These are phyloP conservation scores for Camptogramma bilineatum DNA, from an alignment of 2,888 invertebrate species.

Conservation along the genomic window DNA sequence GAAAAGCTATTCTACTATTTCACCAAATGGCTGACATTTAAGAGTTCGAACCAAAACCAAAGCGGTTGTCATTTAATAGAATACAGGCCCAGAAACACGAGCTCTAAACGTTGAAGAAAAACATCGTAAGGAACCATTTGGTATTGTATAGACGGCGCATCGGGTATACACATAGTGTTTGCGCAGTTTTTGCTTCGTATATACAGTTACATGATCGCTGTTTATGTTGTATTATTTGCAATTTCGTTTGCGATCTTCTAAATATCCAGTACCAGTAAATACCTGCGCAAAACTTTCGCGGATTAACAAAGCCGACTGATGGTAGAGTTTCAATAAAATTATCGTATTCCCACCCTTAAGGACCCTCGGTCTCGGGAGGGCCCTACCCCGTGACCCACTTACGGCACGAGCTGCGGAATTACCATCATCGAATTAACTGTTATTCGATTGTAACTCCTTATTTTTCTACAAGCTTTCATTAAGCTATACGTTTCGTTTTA, in stretches of 20 bases:
- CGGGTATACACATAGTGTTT: too few relatives aligned
- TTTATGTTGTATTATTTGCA: too few relatives aligned
- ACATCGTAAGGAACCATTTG: too few relatives aligned
- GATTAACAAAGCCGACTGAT: constrained; percentile 36
- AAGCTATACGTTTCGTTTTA: neutral
- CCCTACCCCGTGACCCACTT: constrained; percentile 72
- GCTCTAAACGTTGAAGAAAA: too few relatives aligned
- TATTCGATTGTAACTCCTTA: constrained; percentile 48
- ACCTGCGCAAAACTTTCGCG: constrained; percentile 1
- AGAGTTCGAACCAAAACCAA: too few relatives aligned
- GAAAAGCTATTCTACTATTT: too few relatives aligned
- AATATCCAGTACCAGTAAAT: neutral
- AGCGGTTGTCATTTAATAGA: too few relatives aligned
- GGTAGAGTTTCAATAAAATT: constrained; percentile 55
- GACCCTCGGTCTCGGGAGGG: constrained; percentile 40
- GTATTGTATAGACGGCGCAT: too few relatives aligned
- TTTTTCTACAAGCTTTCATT: constrained; percentile 23
- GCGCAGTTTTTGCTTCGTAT: too few relatives aligned
- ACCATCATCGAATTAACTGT: constrained; percentile 50
- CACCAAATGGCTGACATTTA: too few relatives aligned
- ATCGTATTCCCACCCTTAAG: constrained; percentile 48
- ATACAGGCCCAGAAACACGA: too few relatives aligned
- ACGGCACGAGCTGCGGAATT: constrained; percentile 55
- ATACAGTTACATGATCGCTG: too few relatives aligned
- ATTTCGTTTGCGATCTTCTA: neutral